A percentile compares a stretch with the other conserved stretches of the same genome.
phyloP scores from a whole-genome alignment of 2,113 vertebrate genomes.

The Aphyosemion australe region DNA sequence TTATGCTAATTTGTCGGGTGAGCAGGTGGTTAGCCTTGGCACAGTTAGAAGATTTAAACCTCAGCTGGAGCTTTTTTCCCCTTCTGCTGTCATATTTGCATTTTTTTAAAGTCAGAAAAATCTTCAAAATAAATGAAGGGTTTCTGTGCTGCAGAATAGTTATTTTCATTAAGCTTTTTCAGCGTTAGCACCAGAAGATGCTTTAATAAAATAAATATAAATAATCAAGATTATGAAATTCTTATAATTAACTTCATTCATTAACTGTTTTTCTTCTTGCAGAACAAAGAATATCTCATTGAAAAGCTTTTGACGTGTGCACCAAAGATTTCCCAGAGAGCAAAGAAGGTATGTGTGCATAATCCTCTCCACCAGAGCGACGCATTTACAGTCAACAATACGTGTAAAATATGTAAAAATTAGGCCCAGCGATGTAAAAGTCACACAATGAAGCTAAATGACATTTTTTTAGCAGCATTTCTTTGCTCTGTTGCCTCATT shows the following conservation, averaged over 20 bases:
- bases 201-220: too few relatives aligned
- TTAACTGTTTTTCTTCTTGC: conserved; percentile 69
- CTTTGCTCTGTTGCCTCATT: conserved; percentile 36
- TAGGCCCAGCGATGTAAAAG: conserved; percentile 43
- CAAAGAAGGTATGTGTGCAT: conserved; percentile 88
- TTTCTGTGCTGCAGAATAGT: not conserved
- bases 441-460: conserved; percentile 48
- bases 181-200: not conserved
- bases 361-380: conserved; percentile 26
- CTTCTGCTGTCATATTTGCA: too few relatives aligned
- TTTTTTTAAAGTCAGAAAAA: too few relatives aligned
- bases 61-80: not conserved
- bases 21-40: not conserved
- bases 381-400: conserved; percentile 67
- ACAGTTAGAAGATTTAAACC: not conserved
- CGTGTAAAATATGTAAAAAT: conserved; percentile 49
- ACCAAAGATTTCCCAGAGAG: conserved; percentile 94
- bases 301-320: conserved; percentile 93
- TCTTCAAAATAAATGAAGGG: too few relatives aligned
- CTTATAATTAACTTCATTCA: not conserved
- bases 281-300: conserved; percentile 96
- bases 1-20: not conserved
- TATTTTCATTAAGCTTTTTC: too few relatives aligned
- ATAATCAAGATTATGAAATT: not conserved
- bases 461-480: conserved; percentile 26